Conservation (phyloP, 2,113 vertebrate species). For the Cochlearius cochlearius region DNA sequence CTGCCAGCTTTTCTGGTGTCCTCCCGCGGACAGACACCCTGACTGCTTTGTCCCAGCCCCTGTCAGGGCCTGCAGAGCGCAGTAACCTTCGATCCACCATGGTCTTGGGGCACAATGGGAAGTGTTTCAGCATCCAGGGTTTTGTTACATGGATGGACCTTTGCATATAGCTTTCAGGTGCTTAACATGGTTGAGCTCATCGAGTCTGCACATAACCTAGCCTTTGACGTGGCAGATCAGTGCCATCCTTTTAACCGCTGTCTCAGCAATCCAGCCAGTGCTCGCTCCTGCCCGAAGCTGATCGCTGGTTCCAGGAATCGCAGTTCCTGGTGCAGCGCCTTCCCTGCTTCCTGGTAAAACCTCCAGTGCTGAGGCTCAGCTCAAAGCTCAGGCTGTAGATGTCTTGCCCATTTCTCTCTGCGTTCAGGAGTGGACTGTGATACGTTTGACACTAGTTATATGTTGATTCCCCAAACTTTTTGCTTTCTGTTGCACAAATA, state of each 20-base stretch:
- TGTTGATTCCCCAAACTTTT: neutral
- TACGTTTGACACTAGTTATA: neutral
- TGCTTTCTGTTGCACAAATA: neutral
- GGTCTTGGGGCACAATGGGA: neutral
- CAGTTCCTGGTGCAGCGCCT: neutral
- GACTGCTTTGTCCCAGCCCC: neutral
- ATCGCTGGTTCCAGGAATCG: neutral
- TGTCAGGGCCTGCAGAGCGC: neutral
- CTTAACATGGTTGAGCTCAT: neutral
- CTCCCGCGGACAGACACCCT: neutral
- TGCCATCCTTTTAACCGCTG: neutral
- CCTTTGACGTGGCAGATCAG: neutral
- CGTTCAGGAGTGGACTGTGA: neutral
- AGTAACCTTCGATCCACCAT: fast-evolving
- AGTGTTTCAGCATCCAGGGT: neutral
- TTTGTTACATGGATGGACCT: neutral
- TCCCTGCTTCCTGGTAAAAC: neutral
- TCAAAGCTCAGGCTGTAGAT: neutral
- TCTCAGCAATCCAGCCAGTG: neutral
- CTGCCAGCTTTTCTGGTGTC: neutral
- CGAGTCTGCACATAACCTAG: neutral
- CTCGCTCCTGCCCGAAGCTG: neutral
- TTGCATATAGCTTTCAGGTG: neutral
- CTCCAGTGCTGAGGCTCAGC: neutral
- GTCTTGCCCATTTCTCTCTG: neutral